These are phyloP conservation scores for Trichonephila clavata DNA, from an alignment of 1,140 invertebrate species.

Conservation along the genomic window DNA sequence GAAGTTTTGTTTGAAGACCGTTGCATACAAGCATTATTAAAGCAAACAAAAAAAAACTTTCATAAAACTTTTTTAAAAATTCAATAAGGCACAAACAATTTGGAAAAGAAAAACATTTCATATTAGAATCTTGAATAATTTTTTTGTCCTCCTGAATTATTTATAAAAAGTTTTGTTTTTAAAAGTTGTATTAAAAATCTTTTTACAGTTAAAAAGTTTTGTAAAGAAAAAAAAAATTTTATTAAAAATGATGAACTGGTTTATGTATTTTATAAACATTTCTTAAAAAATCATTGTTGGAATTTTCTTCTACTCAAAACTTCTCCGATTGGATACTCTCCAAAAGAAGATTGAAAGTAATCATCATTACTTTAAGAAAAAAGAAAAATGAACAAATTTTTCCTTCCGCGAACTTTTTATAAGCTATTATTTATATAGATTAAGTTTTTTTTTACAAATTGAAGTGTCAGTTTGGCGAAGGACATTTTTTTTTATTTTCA, in stretches of 20 bases:
- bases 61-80: not conserved
- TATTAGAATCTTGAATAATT: not conserved
- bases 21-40: not conserved
- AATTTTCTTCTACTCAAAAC: not conserved
- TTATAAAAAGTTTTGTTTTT: not conserved
- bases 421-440: no score
- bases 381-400: not conserved
- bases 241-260: not conserved
- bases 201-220: not conserved
- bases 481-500: no score
- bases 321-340: not conserved
- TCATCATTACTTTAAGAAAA: not conserved
- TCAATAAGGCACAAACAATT: not conserved
- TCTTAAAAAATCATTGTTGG: not conserved
- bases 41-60: not conserved
- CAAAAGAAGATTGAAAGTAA: constrained; percentile 20
- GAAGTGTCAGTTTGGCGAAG: no score
- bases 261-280: not conserved
- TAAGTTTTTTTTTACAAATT: no score
- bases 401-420: not conserved
- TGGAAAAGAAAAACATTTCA: not conserved
- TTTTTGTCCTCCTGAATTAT: no score
- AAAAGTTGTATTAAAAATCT: not conserved
- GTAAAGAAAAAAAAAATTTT: not conserved
- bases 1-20: not conserved